Conservation (phyloP, 2,888 invertebrate species). For the Pammene aurita region DNA sequence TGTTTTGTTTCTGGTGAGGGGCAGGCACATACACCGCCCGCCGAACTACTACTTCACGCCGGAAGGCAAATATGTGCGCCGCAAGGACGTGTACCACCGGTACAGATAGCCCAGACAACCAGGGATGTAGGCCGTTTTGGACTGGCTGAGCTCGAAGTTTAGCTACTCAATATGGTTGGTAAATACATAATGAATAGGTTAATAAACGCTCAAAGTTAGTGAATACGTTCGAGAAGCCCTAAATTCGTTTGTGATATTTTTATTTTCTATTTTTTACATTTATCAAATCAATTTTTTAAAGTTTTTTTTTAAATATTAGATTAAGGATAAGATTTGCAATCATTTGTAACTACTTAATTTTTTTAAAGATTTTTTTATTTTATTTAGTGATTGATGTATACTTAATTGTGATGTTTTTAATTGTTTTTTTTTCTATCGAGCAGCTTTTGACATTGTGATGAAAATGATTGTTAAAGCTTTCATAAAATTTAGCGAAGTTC, state of each 20-base stretch:
- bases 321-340: not conserved
- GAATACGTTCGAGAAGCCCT: not conserved
- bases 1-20: conserved; percentile 74
- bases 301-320: not conserved
- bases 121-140: conserved; percentile 3
- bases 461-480: conserved; percentile 4
- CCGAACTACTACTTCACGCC: conserved; percentile 78
- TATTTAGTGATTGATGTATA: not conserved
- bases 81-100: conserved; percentile 76
- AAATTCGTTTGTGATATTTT: conserved; percentile 15
- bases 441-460: conserved; percentile 22
- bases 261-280: conserved; percentile 31
- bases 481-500: conserved; percentile 28
- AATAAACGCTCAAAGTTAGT: not conserved
- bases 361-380: conserved; percentile 16
- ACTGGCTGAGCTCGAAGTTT: not conserved
- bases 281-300: conserved; percentile 1
- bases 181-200: not conserved
- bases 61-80: conserved; percentile 77
- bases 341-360: not conserved
- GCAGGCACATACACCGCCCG: conserved; percentile 75
- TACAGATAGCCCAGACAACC: conserved; percentile 66
- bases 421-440: conserved; percentile 14
- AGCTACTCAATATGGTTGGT: not conserved
- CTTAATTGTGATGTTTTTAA: conserved; percentile 5